Evolutionary conservation across 2,113 vertebrate genomes (phyloP).

Genomic region (Nothocercus julius): DNA sequence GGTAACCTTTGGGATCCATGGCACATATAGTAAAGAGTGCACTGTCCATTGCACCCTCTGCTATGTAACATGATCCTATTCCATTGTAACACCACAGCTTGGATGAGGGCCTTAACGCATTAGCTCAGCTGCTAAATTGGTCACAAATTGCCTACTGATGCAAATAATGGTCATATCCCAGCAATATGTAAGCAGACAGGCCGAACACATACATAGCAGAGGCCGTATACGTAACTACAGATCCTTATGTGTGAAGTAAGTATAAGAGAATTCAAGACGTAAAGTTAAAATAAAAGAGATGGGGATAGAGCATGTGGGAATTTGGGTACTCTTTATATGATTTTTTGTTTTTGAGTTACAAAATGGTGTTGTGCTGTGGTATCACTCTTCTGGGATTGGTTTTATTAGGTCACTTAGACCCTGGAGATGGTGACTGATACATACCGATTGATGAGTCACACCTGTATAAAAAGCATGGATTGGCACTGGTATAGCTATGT

Average conservation of each 20-base stretch:
- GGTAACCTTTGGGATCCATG: constrained; percentile 14
- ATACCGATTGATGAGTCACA: not conserved
- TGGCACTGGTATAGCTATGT: not conserved
- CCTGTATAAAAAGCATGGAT: not conserved
- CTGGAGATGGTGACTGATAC: not conserved
- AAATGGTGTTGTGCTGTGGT: not conserved
- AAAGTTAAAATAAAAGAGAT: not conserved
- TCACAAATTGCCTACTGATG: constrained; percentile 30
- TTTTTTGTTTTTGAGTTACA: not conserved
- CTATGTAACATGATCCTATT: constrained; percentile 16
- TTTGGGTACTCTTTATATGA: not conserved
- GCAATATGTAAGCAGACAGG: not conserved
- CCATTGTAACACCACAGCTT: constrained; percentile 36
- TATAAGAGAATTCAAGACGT: not conserved
- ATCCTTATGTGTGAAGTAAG: not conserved
- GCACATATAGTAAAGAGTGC: not conserved
- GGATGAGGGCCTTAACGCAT: constrained; percentile 11
- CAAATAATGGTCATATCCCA: constrained; percentile 18
- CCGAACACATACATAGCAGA: not conserved
- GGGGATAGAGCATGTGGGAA: not conserved
- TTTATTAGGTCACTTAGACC: not conserved
- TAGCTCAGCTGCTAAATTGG: constrained; percentile 57
- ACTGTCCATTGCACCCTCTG: not conserved
- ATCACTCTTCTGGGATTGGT: not conserved
- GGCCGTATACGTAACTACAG: not conserved